A percentile compares a stretch with the other conserved stretches of the same genome.
phyloP scores from a whole-genome alignment of 1,140 invertebrate genomes.

The Drosophila nasuta region DNA sequence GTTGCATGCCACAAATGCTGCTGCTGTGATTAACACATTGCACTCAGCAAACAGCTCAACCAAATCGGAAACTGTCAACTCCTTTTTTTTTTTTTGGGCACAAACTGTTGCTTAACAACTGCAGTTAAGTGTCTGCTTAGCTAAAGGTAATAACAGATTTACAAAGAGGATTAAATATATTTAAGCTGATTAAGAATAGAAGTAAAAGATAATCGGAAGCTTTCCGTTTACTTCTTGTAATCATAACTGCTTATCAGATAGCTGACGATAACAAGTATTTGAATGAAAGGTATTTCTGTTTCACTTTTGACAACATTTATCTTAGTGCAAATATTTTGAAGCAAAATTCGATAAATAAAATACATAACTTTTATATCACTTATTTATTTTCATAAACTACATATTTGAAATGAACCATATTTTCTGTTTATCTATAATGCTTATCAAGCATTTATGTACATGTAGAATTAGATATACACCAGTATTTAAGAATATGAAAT shows the following conservation, averaged over 20 bases:
- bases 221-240: neutral
- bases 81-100: neutral
- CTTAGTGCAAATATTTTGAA: too few relatives aligned
- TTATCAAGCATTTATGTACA: too few relatives aligned
- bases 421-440: too few relatives aligned
- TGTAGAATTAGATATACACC: too few relatives aligned
- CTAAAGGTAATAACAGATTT: neutral
- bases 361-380: too few relatives aligned
- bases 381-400: too few relatives aligned
- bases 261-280: neutral
- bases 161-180: neutral
- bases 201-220: neutral
- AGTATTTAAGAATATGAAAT: too few relatives aligned
- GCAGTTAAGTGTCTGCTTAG: constrained; percentile 6
- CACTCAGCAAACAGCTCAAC: constrained; percentile 30
- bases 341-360: too few relatives aligned
- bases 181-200: neutral
- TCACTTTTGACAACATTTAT: too few relatives aligned
- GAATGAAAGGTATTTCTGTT: too few relatives aligned
- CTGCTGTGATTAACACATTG: constrained; percentile 71
- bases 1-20: constrained; percentile 62
- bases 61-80: neutral
- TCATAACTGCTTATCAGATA: neutral
- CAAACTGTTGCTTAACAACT: constrained; percentile 14
- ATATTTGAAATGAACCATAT: too few relatives aligned